These are phyloP conservation scores for Schmidtea mediterranea DNA, from an alignment of 1,140 invertebrate genomes.

Conservation along the genomic window DNA sequence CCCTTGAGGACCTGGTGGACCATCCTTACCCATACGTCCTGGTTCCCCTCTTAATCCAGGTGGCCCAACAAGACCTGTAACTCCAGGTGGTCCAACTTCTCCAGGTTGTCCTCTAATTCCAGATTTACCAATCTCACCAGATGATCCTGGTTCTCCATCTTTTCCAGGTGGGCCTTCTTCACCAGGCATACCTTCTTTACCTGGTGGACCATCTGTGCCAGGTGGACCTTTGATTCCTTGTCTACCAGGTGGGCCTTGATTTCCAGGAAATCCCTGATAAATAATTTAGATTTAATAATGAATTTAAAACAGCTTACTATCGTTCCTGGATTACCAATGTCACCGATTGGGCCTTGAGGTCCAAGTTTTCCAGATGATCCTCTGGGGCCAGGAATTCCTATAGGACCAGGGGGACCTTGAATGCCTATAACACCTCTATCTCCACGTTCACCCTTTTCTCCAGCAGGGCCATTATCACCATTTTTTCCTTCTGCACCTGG, in stretches of 20 bases:
- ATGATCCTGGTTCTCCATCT: constrained; percentile 16
- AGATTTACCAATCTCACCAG: constrained; percentile 30
- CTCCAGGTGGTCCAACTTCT: not conserved
- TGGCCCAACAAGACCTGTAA: constrained; percentile 8
- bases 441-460: constrained; percentile 3
- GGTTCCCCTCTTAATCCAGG: constrained; percentile 12
- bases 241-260: constrained; percentile 5
- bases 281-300: too few relatives aligned
- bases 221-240: constrained; percentile 26
- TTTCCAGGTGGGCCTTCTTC: constrained; percentile 1
- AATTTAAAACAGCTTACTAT: not conserved
- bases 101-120: constrained; percentile 30
- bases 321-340: constrained; percentile 6
- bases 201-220: constrained; percentile 17
- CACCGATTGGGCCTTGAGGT: constrained; percentile 4
- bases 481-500: not conserved
- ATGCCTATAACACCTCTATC: not conserved
- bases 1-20: constrained; percentile 26
- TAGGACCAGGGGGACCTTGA: not conserved
- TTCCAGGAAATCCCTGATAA: constrained; percentile 1
- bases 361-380: not conserved
- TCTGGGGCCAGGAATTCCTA: not conserved
- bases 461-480: not conserved
- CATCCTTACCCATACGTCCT: constrained; percentile 13
- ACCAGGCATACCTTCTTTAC: constrained; percentile 14